Base-by-base conservation (phyloP, 2,797 vertebrate species). In the Danionella dracula region DNA sequence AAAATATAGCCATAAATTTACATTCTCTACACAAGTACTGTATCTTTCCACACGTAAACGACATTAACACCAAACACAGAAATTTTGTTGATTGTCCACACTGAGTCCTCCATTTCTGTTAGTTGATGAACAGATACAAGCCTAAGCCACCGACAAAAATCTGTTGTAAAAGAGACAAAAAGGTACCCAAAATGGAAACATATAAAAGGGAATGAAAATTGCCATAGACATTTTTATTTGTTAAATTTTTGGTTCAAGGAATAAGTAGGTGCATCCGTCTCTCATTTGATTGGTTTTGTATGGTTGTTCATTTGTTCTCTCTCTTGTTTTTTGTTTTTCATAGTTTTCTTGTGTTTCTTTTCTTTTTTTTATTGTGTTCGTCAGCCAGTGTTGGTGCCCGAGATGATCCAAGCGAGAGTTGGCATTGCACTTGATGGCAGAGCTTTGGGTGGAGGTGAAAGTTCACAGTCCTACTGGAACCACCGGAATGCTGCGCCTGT, bases 1-100 rank as follows among this genome's bases (percentile, higher is more conserved):
- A 95, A 97, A 97, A 96, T 95, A 94, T 96, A 97, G 95, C 93
- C 93, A 92, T 94, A 96, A 79, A 97, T 96, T 91, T 97, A 98
- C 94, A 98, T 97, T 97, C 93, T 94, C 94, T 97, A 97, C 93
- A 97, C 94, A 95, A 93, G 92, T 95, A 97, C 93, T 92, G 92
- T 92, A 94, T 94, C 92, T 96, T 92, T 94, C 93, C 92, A 96
- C 95, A 96, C 93, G 89, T 91, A 92, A 95, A 97, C 94, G 91
- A 98, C 94, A 95, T 92, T 90, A 92, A 98, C 94, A 95, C 91
- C 87, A 93, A 95, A 97, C 94, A 94, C 94, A 93, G 92, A 95
- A 93, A 94, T 92, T 90, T 71, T 93, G 92, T 92, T 97, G 95
- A 98, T 98, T 98, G 95, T 98, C 95, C 95, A 93, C 93, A 94